Conservation (phyloP, 1,140 invertebrate species). For the Trichonephila clavipes region DNA sequence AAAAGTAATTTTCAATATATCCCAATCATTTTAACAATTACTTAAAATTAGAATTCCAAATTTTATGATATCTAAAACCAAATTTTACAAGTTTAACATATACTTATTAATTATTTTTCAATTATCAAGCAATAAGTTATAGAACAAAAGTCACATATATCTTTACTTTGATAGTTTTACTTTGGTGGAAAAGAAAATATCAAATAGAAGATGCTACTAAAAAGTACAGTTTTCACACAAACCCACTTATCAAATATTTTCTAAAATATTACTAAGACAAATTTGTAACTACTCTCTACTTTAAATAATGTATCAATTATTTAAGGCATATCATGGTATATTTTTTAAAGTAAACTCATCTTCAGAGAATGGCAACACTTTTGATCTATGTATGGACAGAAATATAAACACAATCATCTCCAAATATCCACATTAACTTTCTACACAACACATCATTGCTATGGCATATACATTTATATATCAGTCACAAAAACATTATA, state of each 20-base stretch:
- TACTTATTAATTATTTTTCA: too few relatives aligned
- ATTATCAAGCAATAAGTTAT: too few relatives aligned
- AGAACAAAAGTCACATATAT: too few relatives aligned
- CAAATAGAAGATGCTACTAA: too few relatives aligned
- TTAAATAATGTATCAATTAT: neutral
- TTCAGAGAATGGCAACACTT: neutral
- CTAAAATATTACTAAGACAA: neutral
- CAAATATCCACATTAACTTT: neutral
- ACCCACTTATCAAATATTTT: neutral
- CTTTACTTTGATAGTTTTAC: too few relatives aligned
- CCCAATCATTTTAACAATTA: too few relatives aligned
- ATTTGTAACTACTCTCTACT: neutral
- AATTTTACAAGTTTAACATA: too few relatives aligned
- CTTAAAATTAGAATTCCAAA: too few relatives aligned
- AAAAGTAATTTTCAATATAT: too few relatives aligned
- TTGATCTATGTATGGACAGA: neutral
- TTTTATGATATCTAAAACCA: too few relatives aligned
- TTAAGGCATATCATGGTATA: conserved; percentile 27
- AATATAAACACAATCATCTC: neutral
- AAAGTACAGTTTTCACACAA: too few relatives aligned
- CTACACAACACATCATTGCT: neutral
- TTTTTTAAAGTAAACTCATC: conserved; percentile 22
- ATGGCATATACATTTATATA: neutral
- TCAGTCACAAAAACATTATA: neutral
- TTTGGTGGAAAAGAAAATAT: too few relatives aligned